phyloP scores from a whole-genome alignment of 2,113 vertebrate species.

The Paedocypris sp. region DNA sequence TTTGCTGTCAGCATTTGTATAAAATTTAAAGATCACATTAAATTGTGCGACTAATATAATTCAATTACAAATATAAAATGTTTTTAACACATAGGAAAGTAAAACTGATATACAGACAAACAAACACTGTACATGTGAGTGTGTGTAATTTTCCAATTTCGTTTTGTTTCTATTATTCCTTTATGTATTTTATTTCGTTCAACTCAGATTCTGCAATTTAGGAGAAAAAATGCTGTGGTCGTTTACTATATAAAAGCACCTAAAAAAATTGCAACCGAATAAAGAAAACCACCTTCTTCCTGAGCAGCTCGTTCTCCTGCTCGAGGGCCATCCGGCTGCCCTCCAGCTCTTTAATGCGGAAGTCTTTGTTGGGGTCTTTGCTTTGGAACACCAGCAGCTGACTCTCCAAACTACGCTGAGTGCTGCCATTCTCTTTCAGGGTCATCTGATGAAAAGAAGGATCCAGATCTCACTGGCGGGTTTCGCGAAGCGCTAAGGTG shows the following conservation, averaged over 20 bases:
- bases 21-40: too few species aligned
- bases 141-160: not conserved
- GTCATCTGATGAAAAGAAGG: conserved; percentile 52
- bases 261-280: too few species aligned
- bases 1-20: too few species aligned
- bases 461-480: not conserved
- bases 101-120: not conserved
- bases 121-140: not conserved
- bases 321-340: conserved; percentile 70
- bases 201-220: too few species aligned
- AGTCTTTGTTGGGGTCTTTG: conserved; percentile 65
- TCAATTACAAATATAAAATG: too few species aligned
- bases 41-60: too few species aligned
- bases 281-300: conserved; percentile 65
- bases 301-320: conserved; percentile 79
- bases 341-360: conserved; percentile 79
- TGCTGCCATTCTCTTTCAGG: conserved; percentile 60
- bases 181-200: too few species aligned
- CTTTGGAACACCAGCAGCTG: conserved; percentile 60
- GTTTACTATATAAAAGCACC: too few species aligned
- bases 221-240: too few species aligned
- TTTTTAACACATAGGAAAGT: not conserved
- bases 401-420: conserved; percentile 69
- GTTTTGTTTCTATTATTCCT: too few species aligned
- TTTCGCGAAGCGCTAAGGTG: not conserved